A percentile compares a stretch with the other conserved stretches of the same genome.
Evolutionary conservation across 2,888 invertebrate species (phyloP).

Genomic region (Caenorhabditis becei): DNA sequence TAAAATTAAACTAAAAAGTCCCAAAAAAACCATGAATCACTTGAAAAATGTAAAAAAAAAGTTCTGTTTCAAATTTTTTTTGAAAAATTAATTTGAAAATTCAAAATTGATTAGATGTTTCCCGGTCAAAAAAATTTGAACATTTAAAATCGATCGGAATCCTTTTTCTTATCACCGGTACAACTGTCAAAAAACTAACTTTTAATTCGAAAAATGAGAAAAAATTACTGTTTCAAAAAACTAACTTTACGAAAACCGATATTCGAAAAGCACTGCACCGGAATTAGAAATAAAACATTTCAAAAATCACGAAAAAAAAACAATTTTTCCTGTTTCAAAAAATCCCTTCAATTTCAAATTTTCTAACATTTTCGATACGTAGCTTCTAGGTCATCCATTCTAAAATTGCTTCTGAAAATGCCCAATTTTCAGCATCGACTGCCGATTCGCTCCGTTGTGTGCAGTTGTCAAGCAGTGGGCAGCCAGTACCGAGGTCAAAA

Average conservation of each 20-base stretch:
- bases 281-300: not conserved
- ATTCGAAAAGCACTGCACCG: too few relatives aligned
- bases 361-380: not conserved
- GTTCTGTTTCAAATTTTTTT: not conserved
- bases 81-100: not conserved
- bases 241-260: too few relatives aligned
- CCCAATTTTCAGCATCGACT: constrained; percentile 44
- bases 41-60: constrained; percentile 3
- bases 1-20: not conserved
- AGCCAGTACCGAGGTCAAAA: constrained; percentile 55
- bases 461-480: constrained; percentile 70
- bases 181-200: not conserved
- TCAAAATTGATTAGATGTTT: too few relatives aligned
- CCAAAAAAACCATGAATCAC: not conserved
- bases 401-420: not conserved
- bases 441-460: constrained; percentile 48
- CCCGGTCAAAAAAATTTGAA: not conserved
- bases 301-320: not conserved
- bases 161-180: too few relatives aligned
- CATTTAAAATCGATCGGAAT: not conserved
- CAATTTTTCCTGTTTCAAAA: not conserved
- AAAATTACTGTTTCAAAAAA: not conserved
- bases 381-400: too few relatives aligned
- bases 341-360: too few relatives aligned
- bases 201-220: not conserved